Percentiles rank a stretch among this genome's conserved stretches.
phyloP scores from a whole-genome alignment of 2,888 invertebrate species.

The Epiblema foenella region DNA sequence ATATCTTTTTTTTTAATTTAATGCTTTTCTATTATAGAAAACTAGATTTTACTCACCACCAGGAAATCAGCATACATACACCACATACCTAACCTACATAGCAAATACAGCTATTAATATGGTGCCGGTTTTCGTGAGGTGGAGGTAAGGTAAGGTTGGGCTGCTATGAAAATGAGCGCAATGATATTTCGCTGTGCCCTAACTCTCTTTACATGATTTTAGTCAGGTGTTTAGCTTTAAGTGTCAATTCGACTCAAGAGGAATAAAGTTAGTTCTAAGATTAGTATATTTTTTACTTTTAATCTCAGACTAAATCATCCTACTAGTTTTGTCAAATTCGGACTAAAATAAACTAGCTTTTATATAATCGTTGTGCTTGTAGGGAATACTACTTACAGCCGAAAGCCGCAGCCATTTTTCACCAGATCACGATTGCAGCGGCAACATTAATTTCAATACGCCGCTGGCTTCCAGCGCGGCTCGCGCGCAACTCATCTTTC shows the following conservation, averaged over 20 bases:
- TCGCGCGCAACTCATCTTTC: slow-evolving; percentile 11
- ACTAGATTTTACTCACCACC: no score
- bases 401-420: slow-evolving; percentile 52
- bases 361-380: not conserved
- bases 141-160: no score
- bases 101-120: no score
- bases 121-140: no score
- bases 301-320: not conserved
- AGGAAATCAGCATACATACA: no score
- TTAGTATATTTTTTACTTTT: not conserved
- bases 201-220: no score
- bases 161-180: no score
- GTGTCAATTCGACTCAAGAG: no score
- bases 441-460: slow-evolving; percentile 51
- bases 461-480: slow-evolving; percentile 24
- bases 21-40: no score
- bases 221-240: no score
- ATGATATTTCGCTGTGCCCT: no score
- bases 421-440: slow-evolving; percentile 49
- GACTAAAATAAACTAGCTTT: not conserved
- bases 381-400: slow-evolving; percentile 37
- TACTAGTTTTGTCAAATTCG: not conserved
- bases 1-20: not conserved
- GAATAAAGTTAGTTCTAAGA: not conserved
- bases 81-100: no score